Conservation (phyloP, 2,113 vertebrate genomes). For the Thymallus thymallus region DNA sequence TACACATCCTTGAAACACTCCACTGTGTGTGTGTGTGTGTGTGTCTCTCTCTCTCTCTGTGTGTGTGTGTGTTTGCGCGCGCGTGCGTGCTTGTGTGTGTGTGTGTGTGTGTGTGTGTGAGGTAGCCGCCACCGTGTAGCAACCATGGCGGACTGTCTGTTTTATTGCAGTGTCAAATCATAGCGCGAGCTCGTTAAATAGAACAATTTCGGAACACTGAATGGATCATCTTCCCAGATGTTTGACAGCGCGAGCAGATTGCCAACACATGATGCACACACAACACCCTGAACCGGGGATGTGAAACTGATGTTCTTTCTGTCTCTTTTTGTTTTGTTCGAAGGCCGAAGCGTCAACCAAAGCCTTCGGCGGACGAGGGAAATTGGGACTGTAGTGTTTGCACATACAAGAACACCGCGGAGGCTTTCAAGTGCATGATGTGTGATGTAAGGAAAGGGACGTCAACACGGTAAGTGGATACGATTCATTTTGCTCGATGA, state of each 20-base stretch:
- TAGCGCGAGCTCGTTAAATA: conserved; percentile 38
- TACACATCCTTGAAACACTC: conserved; percentile 55
- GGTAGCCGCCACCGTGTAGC: conserved; percentile 65
- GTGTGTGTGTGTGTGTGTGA: conserved; percentile 39
- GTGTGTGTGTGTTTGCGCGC: background rate
- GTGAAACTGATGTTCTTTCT: conserved; percentile 25
- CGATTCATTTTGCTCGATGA: too few relatives aligned
- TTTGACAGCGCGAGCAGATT: background rate
- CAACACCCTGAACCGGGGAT: background rate
- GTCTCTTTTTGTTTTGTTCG: conserved; percentile 61
- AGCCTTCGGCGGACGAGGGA: conserved; percentile 94
- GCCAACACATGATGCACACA: background rate
- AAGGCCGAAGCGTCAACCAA: conserved; percentile 98
- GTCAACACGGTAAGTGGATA: conserved; percentile 92
- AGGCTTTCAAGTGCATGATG: conserved; percentile 99
- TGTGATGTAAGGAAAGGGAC: conserved; percentile 99
- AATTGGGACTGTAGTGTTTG: conserved; percentile 99
- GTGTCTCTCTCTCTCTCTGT: conserved; percentile 15
- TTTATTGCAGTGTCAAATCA: conserved; percentile 67
- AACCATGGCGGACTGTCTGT: conserved; percentile 57
- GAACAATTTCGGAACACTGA: background rate
- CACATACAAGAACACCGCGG: conserved; percentile 97
- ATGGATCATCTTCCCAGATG: conserved; percentile 8
- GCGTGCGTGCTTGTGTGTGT: conserved; percentile 2
- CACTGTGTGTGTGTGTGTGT: conserved; percentile 33